phyloP scores from a whole-genome alignment of 2,797 vertebrate genomes.

The Avahi laniger region DNA sequence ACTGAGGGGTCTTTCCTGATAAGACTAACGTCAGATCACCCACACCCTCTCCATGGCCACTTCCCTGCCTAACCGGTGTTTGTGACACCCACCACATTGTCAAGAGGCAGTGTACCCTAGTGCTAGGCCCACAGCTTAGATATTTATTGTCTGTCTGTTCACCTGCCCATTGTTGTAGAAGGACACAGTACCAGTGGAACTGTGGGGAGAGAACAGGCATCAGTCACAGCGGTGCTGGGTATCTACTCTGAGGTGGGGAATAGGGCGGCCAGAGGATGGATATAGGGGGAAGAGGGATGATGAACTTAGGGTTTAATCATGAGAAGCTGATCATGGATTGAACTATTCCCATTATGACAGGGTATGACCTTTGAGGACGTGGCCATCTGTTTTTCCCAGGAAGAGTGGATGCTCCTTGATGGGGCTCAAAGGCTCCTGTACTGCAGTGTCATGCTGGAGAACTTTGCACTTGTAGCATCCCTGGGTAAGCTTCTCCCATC shows the following conservation, averaged over 20 bases:
- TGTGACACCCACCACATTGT: neutral
- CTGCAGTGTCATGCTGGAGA: conserved; percentile 39
- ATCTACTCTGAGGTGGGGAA: neutral
- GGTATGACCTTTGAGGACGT: conserved; percentile 44
- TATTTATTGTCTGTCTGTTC: neutral
- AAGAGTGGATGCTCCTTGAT: conserved; percentile 58
- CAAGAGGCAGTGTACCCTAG: neutral
- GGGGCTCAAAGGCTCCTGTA: conserved; percentile 38
- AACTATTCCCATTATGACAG: neutral
- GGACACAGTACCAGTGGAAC: neutral
- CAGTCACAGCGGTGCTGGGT: neutral
- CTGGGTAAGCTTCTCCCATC: conserved; percentile 5
- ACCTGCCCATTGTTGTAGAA: neutral
- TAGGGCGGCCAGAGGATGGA: neutral
- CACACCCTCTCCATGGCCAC: neutral
- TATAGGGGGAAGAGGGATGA: neutral
- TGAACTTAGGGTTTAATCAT: neutral
- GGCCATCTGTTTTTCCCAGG: conserved; percentile 49
- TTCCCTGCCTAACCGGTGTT: neutral
- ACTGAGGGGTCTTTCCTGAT: neutral
- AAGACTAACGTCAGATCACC: neutral
- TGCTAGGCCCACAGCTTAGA: neutral
- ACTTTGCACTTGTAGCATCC: conserved; percentile 9
- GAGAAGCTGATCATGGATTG: neutral
- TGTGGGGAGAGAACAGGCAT: neutral